Base-by-base conservation (phyloP, 2,888 invertebrate species). In the Acanthosepion lycidas region DNA sequence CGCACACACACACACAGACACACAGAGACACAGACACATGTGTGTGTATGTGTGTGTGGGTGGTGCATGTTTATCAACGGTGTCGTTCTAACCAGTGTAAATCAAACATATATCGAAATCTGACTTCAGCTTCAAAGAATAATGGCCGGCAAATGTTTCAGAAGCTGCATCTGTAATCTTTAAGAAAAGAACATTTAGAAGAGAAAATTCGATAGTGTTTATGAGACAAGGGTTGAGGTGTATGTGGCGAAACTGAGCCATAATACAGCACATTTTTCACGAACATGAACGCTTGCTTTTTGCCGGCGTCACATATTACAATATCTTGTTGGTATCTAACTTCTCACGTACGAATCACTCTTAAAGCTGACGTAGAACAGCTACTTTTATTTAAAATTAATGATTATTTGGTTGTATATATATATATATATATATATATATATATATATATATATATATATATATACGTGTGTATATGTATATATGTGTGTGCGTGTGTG, bases 271-370 rank as follows among this genome's bases (percentile, higher is more conserved):
- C 49, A 93, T 20, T 93, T 93, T 53, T 93, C 93, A 93, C 93
- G 26, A 48, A 93, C 93, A 93, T 53, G 51, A 93, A 93, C 53
- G 93, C 93, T 51, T 48, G 49, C 92, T 78, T 78, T 78, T 78
- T 93, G 93, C 93, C 93, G 93, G 93, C 93, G 93, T 93, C 93
- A 93, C 93, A 93, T 93, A 93, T 93, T 93, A 93, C n/a, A 53
- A 93, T 49, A n/a, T n/a, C 28, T 78, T 8, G 78, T 78, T 78
- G 28, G 1, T 92, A 28, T 92, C 51, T 92, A 92, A 48, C 48
- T 92, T 92, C 92, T 49, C 92, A 92, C 28, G 92, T 49, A 92
- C 92, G 51, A 92, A 49, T 51, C 92, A 92, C 92, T n/a, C 78
- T 78, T 78, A 78, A 78, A 78, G 78, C 78, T 78, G 78, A 78